Evolutionary conservation across 2,888 invertebrate species (phyloP).

Genomic region (Ganaspis brasiliensis): DNA sequence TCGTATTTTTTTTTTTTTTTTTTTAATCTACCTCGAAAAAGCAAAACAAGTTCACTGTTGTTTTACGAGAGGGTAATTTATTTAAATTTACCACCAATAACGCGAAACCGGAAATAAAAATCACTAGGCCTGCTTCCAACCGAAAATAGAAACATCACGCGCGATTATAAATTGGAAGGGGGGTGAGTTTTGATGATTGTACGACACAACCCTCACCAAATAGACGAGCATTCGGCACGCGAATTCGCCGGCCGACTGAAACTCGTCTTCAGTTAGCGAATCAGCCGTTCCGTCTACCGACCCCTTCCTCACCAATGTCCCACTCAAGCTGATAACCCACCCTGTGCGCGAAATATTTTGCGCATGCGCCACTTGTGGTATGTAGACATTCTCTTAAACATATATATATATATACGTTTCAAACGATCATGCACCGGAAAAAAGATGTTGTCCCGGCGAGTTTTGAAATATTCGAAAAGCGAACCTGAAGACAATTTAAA

Average conservation of each 20-base stretch:
- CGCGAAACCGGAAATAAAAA: conserved; percentile 25
- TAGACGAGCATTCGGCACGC: conserved; percentile 77
- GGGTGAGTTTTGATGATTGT: conserved; percentile 38
- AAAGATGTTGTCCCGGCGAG: conserved; percentile 13
- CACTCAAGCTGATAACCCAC: conserved; percentile 50
- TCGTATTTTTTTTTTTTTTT: too few relatives aligned
- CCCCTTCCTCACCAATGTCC: conserved; percentile 50
- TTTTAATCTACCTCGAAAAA: too few relatives aligned
- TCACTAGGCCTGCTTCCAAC: conserved; percentile 37
- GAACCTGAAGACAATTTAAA: background rate
- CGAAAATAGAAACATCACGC: background rate
- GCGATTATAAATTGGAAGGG: background rate
- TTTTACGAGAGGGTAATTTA: too few relatives aligned
- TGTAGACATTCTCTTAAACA: conserved; percentile 44
- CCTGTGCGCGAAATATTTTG: conserved; percentile 53
- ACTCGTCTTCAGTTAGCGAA: conserved; percentile 73
- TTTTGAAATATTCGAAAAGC: conserved; percentile 30
- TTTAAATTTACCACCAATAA: background rate
- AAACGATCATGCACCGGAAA: conserved; percentile 28
- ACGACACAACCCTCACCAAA: conserved; percentile 51
- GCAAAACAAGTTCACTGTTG: too few relatives aligned
- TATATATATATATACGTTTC: conserved; percentile 45
- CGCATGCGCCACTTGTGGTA: conserved; percentile 60
- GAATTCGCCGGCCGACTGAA: conserved; percentile 80
- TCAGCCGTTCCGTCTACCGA: conserved; percentile 63